Percentiles rank a stretch among this genome's conserved stretches.
Conservation (phyloP, 1,140 invertebrate species). For the Bombus superbus region DNA sequence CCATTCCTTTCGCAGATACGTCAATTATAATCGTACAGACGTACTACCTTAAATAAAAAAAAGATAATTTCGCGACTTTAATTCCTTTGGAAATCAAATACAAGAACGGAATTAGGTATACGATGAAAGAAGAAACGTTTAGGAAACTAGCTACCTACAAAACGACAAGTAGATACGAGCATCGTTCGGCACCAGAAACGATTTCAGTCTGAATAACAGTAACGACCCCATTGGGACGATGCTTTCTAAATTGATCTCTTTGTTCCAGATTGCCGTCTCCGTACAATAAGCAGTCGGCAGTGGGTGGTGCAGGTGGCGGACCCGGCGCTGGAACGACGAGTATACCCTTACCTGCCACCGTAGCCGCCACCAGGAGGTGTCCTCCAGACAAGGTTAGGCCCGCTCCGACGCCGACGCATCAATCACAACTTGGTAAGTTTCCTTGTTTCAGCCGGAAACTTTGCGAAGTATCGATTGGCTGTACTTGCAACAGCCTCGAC, state of each 20-base stretch:
- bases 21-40: too few relatives aligned
- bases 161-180: background rate
- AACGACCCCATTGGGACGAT: constrained; percentile 22
- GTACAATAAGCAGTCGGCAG: constrained; percentile 83
- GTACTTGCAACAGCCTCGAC: too few relatives aligned
- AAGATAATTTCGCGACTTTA: too few relatives aligned
- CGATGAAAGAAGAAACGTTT: background rate
- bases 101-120: too few relatives aligned
- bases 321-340: constrained; percentile 84
- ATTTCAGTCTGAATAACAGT: constrained; percentile 3
- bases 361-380: constrained; percentile 88
- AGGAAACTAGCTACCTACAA: background rate
- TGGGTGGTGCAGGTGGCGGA: constrained; percentile 62
- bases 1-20: too few relatives aligned
- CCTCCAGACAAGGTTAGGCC: constrained; percentile 90
- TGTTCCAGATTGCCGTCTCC: constrained; percentile 86
- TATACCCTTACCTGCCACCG: constrained; percentile 89
- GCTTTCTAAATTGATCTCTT: constrained; percentile 47
- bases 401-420: constrained; percentile 85
- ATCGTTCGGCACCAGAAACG: background rate
- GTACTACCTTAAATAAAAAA: too few relatives aligned
- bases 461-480: too few relatives aligned
- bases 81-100: too few relatives aligned
- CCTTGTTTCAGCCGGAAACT: too few relatives aligned
- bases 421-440: constrained; percentile 82